Base-by-base conservation (phyloP, 2,888 invertebrate species). In the Agrotis clavis region DNA sequence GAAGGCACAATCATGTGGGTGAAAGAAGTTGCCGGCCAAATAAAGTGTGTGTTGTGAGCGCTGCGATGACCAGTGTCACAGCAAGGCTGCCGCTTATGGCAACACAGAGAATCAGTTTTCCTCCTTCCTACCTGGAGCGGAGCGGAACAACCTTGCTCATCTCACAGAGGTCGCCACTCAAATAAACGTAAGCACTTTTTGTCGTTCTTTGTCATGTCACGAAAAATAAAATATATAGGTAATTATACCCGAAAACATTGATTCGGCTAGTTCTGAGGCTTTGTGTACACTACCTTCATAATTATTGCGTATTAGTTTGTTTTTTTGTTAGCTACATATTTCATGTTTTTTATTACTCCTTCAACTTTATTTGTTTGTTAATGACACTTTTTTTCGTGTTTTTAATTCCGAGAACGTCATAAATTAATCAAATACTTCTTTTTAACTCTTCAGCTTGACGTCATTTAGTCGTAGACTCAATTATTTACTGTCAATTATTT, bases 131-230 rank as follows among this genome's bases (percentile, higher is more conserved):
- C 84, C 85, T 71, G 67, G 82, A 87, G 80, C 87, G 77, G 89
- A 84, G 87, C 94, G 94, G 93, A 93, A 95, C 93, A 92, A 91
- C 95, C 95, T 95, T 94, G 94, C 90, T 87, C 91, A 89, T 90
- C 90, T 81, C 90, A 77, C 81, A 85, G 91, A 93, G 94, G 94
- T 90, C 92, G 90, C 84, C 87, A 87, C 89, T 90, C 89, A 89
- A 92, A 92, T 89, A 89, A 89, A 88, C 84, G 90, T 90, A 88
- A 89, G 88, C 87, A 84, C 81, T 89, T 90, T 91, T 90, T 90
- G 85, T 83, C 74, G 74, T 77, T 81, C 81, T 80, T 81, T 84
- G 83, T 88, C 84, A 79, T 86, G 82, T 85, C 82, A 84, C 69
- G 79, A 80, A 81, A 84, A 71, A 72, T 84, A 74, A 76, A 74